A percentile compares a stretch with the other conserved stretches of the same genome.
These are phyloP conservation scores for Cinclus cinclus DNA, from an alignment of 2,113 vertebrate genomes.

Conservation along the genomic window DNA sequence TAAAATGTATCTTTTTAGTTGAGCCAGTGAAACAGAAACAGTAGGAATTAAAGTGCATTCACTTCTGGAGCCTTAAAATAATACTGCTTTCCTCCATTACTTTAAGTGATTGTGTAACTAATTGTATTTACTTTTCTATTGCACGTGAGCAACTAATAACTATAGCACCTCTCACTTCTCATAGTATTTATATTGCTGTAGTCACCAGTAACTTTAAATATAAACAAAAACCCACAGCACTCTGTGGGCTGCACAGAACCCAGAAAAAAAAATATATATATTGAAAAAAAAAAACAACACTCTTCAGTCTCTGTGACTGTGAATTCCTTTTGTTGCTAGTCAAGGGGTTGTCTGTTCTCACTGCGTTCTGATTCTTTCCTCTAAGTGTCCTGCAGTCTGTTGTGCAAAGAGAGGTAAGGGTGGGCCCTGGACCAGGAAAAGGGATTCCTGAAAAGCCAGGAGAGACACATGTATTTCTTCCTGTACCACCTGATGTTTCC, in stretches of 20 bases:
- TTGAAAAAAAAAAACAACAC: background rate
- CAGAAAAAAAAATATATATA: background rate
- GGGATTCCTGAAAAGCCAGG: background rate
- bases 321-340: background rate
- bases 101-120: background rate
- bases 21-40: background rate
- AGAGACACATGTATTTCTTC: fast-evolving
- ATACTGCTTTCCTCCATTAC: background rate
- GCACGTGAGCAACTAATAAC: background rate
- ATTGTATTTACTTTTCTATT: slow-evolving; percentile 13
- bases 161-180: background rate
- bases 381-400: background rate
- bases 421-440: background rate
- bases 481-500: background rate
- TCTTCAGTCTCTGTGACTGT: background rate
- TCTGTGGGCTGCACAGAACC: background rate
- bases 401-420: background rate
- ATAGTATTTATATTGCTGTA: background rate
- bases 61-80: background rate
- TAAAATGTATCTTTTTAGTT: background rate
- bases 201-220: background rate
- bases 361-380: background rate
- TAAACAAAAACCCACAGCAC: background rate
- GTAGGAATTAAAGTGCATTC: background rate
- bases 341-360: background rate